Evolutionary conservation across 2,113 vertebrate species (phyloP).

Genomic region (Pedionomus torquatus): DNA sequence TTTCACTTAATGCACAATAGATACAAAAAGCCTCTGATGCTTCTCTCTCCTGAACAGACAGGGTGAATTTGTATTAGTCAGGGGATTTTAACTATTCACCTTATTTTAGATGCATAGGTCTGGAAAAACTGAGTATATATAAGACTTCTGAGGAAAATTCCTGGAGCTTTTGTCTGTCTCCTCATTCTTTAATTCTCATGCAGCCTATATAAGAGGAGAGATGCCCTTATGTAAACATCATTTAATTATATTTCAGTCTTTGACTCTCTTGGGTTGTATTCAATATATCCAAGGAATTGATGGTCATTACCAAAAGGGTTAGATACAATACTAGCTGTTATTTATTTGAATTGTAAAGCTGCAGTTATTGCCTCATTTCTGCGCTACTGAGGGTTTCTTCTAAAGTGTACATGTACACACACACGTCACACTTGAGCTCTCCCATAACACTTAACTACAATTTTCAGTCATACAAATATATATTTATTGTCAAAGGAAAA

Average conservation of each 20-base stretch:
- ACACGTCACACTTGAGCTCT: background rate
- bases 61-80: slow-evolving; percentile 33
- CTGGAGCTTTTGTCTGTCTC: background rate
- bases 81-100: background rate
- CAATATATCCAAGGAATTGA: background rate
- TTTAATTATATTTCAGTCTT: background rate
- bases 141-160: background rate
- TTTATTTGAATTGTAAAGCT: background rate
- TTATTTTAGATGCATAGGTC: slow-evolving; percentile 12
- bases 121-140: background rate
- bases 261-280: background rate
- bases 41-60: background rate
- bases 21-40: background rate
- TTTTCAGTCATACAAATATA: background rate
- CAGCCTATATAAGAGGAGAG: background rate
- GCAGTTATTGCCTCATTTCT: background rate
- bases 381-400: background rate
- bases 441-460: background rate
- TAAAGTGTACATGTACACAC: background rate
- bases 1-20: slow-evolving; percentile 28
- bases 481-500: background rate
- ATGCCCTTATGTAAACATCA: background rate
- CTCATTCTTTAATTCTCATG: background rate
- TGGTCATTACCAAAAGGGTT: background rate
- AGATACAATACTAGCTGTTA: background rate